Percentiles rank a stretch among this genome's conserved stretches.
phyloP scores from a whole-genome alignment of 2,797 vertebrate species.

The Okamejei kenojei region DNA sequence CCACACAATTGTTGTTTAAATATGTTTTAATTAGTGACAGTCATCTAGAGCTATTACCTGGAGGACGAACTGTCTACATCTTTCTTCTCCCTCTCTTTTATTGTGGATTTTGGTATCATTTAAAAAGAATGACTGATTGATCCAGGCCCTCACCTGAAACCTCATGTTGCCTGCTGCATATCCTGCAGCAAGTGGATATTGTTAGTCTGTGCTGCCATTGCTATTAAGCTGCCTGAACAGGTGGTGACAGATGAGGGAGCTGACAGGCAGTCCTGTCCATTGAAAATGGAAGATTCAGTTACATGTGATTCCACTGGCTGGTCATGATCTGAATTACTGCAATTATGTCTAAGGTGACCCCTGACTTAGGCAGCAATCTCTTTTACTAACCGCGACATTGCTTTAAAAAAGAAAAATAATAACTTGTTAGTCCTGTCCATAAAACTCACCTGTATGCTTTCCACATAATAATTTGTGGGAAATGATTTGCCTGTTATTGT shows the following conservation, averaged over 20 bases:
- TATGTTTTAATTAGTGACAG: conserved; percentile 52
- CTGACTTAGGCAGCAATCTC: conserved; percentile 51
- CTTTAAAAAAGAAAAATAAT: not conserved
- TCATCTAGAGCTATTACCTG: conserved; percentile 58
- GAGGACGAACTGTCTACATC: conserved; percentile 49
- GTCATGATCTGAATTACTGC: conserved; percentile 48
- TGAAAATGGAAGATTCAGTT: conserved; percentile 66
- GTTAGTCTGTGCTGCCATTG: conserved; percentile 64
- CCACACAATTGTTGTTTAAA: conserved; percentile 46
- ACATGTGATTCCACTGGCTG: conserved; percentile 57
- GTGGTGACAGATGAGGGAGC: conserved; percentile 76
- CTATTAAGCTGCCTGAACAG: conserved; percentile 74
- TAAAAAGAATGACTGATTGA: conserved; percentile 74
- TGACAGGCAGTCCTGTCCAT: conserved; percentile 64
- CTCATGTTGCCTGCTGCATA: conserved; percentile 57
- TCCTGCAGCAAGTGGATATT: conserved; percentile 74
- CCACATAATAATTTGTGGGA: conserved; percentile 5
- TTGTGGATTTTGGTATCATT: conserved; percentile 73
- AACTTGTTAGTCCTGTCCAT: conserved; percentile 20
- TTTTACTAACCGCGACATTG: conserved; percentile 23
- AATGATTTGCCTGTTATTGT: conserved; percentile 8
- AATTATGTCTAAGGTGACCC: conserved; percentile 49
- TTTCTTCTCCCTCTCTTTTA: conserved; percentile 59
- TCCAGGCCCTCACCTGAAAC: conserved; percentile 67
- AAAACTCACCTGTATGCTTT: conserved; percentile 16